Evolutionary conservation across 1,140 invertebrate species (phyloP), one percentile per base, ranked within the genome.

Genomic region (Pseudomyrmex concolor): DNA sequence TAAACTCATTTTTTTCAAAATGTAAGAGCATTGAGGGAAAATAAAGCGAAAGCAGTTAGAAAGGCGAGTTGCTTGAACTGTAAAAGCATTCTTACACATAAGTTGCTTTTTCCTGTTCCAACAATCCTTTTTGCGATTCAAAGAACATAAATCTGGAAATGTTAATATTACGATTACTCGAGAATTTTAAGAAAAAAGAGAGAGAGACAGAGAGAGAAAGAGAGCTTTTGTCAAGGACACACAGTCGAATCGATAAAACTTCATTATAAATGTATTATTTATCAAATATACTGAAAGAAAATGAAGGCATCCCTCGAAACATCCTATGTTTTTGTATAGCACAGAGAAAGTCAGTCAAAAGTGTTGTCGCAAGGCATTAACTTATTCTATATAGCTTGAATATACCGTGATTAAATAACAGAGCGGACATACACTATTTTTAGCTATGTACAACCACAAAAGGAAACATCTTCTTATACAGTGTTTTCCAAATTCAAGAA

Each of bases 1-100:
- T 89, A 88, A 86, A 74, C 72, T 73, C 70, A 72, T 73, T 89
- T 88, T 88, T 89, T 89, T 84, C 70, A 88, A 89, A 43, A 54
- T 89, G 87, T 89, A 88, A 85, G 70, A 55, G 64, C 72, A 60
- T 74, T 73, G 34, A 45, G 13, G 45, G 54, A 34, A 84, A 88
- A 81, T 84, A 87, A 88, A 87, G 17, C 4, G 51, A 87, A 88
- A 87, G 17, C 5, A 77, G 17, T 51, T 25, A 55, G 34, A n/a
- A 70, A 73, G 25, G 50, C 17, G 34, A 54, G 54, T 84, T 60
- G 73, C 73, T 84, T 84, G 48, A 59, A 77, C 59, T 25, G 57
- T 63, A 34, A n/a, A 74, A 78, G 19, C 43, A 43, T 63, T 84
- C 22, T 51, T 43, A 45, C 45, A 25, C 48, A 12, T 59, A 48